Conservation (phyloP, 2,797 vertebrate genomes). For the Helicolenus hilgendorfi region DNA sequence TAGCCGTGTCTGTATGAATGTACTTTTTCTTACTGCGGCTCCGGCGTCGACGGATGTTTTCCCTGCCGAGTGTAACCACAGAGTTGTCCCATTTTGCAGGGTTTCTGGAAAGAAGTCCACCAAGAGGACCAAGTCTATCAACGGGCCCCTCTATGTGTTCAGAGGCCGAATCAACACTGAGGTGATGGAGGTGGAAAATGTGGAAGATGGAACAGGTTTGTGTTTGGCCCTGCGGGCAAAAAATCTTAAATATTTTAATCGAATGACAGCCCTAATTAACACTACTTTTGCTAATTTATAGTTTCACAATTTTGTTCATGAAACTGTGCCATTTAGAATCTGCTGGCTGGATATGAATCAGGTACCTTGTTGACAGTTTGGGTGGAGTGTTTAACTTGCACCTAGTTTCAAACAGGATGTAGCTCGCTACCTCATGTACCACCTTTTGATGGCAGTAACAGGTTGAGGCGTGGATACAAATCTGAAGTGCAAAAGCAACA, state of each 20-base stretch:
- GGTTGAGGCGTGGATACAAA: conserved; percentile 28
- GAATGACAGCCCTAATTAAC: not conserved
- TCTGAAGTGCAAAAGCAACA: conserved; percentile 17
- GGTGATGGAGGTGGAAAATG: conserved; percentile 99
- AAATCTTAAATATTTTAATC: no score
- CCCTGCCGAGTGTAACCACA: conserved; percentile 57
- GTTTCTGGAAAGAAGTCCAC: conserved; percentile 97
- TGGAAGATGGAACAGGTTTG: conserved; percentile 99
- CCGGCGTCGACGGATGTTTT: conserved; percentile 72
- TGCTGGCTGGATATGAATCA: conserved; percentile 55
- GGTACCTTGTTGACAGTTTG: conserved; percentile 79
- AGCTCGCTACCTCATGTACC: conserved; percentile 36
- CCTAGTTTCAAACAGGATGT: conserved; percentile 80
- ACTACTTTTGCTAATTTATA: not conserved
- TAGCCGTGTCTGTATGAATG: conserved; percentile 32
- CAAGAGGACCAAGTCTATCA: conserved; percentile 98
- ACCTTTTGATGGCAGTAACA: conserved; percentile 44
- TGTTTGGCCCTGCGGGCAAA: conserved; percentile 89
- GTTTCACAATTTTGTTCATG: not conserved
- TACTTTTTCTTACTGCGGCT: conserved; percentile 20
- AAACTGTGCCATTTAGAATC: not conserved
- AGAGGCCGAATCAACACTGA: conserved; percentile 98
- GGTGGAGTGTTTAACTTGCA: conserved; percentile 70
- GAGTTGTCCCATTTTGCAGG: conserved; percentile 87
- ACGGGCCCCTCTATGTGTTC: conserved; percentile 96